Evolutionary conservation across 2,113 vertebrate species (phyloP).

Genomic region (Strigops habroptila): DNA sequence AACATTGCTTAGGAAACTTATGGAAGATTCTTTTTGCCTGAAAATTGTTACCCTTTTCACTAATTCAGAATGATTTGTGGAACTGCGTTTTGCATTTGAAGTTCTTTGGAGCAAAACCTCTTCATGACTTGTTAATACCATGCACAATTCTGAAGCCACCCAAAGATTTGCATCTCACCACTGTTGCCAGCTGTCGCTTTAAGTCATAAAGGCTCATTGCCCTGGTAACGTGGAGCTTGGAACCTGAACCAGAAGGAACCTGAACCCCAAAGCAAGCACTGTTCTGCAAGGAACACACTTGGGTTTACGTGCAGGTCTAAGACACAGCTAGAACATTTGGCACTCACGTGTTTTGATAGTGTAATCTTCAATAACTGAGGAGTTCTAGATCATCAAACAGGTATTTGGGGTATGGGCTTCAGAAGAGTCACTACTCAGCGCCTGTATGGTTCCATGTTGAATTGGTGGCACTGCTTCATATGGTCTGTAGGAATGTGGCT

Average conservation of each 20-base stretch:
- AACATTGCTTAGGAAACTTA: background rate
- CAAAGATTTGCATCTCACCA: background rate
- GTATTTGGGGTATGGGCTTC: background rate
- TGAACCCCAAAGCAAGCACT: background rate
- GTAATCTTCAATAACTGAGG: rapidly evolving
- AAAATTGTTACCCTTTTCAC: background rate
- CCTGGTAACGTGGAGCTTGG: background rate
- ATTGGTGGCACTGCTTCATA: rapidly evolving
- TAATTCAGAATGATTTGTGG: background rate
- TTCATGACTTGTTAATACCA: rapidly evolving
- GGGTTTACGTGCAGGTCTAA: background rate
- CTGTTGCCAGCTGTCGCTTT: background rate
- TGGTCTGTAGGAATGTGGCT: rapidly evolving
- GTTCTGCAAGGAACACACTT: background rate
- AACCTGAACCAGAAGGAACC: background rate
- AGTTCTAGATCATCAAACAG: background rate
- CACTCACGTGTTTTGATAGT: rapidly evolving
- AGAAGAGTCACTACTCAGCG: background rate
- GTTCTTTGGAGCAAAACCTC: background rate
- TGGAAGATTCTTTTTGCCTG: background rate
- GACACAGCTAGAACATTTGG: background rate
- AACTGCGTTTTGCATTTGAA: rapidly evolving
- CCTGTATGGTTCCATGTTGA: background rate
- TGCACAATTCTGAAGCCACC: background rate
- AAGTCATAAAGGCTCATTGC: background rate